phyloP scores from a whole-genome alignment of 1,140 invertebrate species.

The Geopemphigus sp. region DNA sequence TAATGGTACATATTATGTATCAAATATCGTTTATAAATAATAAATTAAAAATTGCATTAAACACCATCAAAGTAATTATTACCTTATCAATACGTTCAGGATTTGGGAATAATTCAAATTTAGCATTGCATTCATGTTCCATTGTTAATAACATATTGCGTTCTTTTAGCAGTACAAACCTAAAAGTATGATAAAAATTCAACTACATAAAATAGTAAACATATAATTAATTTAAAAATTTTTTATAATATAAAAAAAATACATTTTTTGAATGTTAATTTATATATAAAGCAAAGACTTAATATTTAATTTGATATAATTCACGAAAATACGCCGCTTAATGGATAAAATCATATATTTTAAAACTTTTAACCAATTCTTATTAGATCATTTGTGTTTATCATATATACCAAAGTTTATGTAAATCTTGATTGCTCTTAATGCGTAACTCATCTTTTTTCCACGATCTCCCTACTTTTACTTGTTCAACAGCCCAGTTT shows the following conservation, averaged over 20 bases:
- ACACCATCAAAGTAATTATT: constrained; percentile 40
- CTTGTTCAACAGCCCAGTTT: constrained; percentile 76
- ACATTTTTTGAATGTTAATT: no score
- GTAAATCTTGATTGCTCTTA: constrained; percentile 93
- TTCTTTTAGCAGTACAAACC: constrained; percentile 93
- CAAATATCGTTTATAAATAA: neutral
- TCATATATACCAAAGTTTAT: constrained; percentile 85
- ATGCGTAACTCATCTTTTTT: constrained; percentile 84
- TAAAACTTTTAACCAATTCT: no score
- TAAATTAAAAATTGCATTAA: constrained; percentile 25
- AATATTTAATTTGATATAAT: no score
- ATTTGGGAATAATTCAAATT: constrained; percentile 78
- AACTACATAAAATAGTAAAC: no score
- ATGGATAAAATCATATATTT: no score
- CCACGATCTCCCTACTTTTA: constrained; percentile 88
- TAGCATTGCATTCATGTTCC: constrained; percentile 77
- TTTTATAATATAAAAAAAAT: no score
- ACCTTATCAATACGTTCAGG: constrained; percentile 95
- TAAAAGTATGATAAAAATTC: constrained; percentile 54
- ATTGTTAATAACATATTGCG: constrained; percentile 96
- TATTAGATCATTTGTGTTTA: no score
- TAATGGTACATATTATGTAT: constrained; percentile 50
- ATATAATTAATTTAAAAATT: no score
- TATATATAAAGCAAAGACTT: no score
- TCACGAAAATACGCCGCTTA: no score